These are phyloP conservation scores for Falcaria lacertinaria DNA, from an alignment of 2,888 invertebrate genomes.

Conservation along the genomic window DNA sequence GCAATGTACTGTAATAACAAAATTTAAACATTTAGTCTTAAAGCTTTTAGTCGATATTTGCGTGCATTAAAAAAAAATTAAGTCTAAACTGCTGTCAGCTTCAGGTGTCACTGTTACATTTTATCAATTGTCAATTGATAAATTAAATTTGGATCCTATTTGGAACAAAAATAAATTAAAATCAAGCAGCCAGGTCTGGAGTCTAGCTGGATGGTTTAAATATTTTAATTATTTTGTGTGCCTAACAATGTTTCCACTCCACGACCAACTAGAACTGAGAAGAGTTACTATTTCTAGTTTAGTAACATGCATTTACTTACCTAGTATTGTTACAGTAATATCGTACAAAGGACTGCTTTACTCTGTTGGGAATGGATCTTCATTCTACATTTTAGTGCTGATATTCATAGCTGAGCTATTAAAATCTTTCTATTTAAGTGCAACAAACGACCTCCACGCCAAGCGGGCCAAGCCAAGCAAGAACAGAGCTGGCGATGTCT, in stretches of 20 bases:
- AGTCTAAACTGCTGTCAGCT: too few species aligned
- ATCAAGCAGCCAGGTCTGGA: too few species aligned
- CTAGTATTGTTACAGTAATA: slow-evolving; percentile 77
- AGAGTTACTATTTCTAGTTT: slow-evolving; percentile 73
- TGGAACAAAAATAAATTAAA: too few species aligned
- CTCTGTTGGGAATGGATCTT: slow-evolving; percentile 78
- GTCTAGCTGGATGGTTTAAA: too few species aligned
- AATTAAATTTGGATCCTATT: too few species aligned
- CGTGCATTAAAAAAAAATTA: too few species aligned
- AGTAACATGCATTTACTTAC: slow-evolving; percentile 82
- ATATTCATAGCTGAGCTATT: slow-evolving; percentile 76
- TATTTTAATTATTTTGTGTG: background rate
- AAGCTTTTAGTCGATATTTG: too few species aligned
- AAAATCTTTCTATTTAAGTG: slow-evolving; percentile 70
- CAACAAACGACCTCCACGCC: slow-evolving; percentile 47
- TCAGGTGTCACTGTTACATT: too few species aligned
- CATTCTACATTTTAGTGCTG: slow-evolving; percentile 60
- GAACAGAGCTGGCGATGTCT: slow-evolving; percentile 64
- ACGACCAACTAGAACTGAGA: slow-evolving; percentile 60
- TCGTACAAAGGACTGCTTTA: slow-evolving; percentile 80
- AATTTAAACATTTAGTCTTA: too few species aligned
- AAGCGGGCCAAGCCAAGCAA: slow-evolving; percentile 60
- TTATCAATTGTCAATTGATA: too few species aligned
- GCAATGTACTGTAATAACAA: too few species aligned
- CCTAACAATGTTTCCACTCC: slow-evolving; percentile 54